Evolutionary conservation across 1,140 invertebrate species (phyloP).

Genomic region (Trachymyrmex cornetzi): DNA sequence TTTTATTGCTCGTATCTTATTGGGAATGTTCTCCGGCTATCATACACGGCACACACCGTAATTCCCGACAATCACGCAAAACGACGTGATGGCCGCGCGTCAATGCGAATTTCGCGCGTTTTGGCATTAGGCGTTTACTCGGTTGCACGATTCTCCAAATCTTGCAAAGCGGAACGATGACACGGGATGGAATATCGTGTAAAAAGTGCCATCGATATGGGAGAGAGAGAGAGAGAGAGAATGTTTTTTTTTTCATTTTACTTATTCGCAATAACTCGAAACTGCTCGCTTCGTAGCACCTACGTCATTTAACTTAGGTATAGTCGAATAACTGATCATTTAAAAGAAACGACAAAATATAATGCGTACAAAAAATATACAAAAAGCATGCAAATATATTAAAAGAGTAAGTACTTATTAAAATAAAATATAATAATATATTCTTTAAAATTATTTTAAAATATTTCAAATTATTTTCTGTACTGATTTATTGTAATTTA

Average conservation of each 20-base stretch:
- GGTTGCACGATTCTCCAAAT: conserved; percentile 28
- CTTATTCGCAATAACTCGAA: not conserved
- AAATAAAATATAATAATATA: too few species aligned
- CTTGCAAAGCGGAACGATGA: conserved; percentile 14
- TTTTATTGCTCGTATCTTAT: conserved; percentile 76
- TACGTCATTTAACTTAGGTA: not conserved
- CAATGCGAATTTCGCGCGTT: conserved; percentile 42
- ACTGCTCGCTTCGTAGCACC: not conserved
- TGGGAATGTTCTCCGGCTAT: conserved; percentile 58
- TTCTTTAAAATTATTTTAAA: not conserved
- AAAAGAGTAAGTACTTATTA: not conserved
- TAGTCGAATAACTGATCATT: not conserved
- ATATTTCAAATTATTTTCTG: not conserved
- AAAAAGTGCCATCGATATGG: not conserved
- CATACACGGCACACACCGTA: conserved; percentile 11
- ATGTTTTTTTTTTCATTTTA: not conserved
- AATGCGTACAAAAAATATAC: not conserved
- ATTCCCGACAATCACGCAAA: conserved; percentile 46
- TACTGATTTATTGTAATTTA: not conserved
- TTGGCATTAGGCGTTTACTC: conserved; percentile 47
- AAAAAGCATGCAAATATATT: not conserved
- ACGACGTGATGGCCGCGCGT: conserved; percentile 22
- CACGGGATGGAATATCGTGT: not conserved
- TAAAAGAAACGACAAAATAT: not conserved
- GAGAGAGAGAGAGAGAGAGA: not conserved